These are phyloP conservation scores for Tor tambroides DNA, from an alignment of 2,113 vertebrate species.

Conservation along the genomic window DNA sequence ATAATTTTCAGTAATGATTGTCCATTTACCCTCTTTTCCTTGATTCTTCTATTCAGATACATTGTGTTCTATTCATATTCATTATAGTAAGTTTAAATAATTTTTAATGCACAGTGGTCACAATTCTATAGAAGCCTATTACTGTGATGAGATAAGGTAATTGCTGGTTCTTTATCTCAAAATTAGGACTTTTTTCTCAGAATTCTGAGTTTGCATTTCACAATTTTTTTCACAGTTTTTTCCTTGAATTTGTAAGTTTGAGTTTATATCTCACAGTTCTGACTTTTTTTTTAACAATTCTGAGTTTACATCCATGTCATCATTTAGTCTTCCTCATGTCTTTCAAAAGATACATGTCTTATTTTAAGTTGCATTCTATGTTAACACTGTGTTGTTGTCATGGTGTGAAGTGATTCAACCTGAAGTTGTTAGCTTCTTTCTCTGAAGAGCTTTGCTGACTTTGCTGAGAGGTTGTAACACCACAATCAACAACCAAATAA, in stretches of 20 bases:
- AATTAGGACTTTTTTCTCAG: no score
- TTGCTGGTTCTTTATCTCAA: no score
- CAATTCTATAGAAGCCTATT: no score
- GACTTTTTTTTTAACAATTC: background rate
- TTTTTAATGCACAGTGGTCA: no score
- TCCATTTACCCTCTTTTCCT: constrained; percentile 8
- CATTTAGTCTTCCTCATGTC: background rate
- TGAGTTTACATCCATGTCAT: background rate
- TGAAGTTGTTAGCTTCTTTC: background rate
- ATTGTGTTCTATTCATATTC: no score
- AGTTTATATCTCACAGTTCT: no score
- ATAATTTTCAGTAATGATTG: constrained; percentile 42
- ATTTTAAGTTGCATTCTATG: background rate
- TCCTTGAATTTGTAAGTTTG: no score
- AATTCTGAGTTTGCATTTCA: no score
- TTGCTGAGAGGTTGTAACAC: background rate
- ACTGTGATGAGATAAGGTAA: no score
- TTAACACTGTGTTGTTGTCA: background rate
- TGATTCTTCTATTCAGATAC: no score
- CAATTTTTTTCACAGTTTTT: no score
- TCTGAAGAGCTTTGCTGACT: constrained; percentile 28
- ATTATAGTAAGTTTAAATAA: no score
- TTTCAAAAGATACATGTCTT: background rate
- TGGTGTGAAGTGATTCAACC: background rate
- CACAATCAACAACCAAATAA: constrained; percentile 3